Conservation (phyloP, 2,888 invertebrate genomes). For the Ennomos quercinarius region DNA sequence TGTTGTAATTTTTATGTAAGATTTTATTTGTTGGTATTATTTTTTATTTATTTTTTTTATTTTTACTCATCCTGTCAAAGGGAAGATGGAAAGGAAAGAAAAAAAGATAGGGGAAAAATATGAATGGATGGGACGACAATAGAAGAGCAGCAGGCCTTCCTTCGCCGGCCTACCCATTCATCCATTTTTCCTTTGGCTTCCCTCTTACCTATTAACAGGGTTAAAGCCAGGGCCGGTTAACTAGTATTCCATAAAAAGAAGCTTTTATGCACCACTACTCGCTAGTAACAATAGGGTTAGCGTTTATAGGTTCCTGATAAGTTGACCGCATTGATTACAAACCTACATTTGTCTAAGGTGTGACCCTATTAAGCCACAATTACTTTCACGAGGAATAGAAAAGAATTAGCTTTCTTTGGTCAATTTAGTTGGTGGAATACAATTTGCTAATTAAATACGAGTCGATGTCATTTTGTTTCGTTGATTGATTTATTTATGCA, state of each 20-base stretch:
- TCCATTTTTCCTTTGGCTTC: no score
- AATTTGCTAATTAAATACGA: conserved; percentile 10
- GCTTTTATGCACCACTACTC: conserved; percentile 6
- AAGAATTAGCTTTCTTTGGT: conserved; percentile 41
- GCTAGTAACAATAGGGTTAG: conserved; percentile 2
- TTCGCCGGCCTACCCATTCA: no score
- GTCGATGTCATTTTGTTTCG: background rate
- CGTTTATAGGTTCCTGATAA: conserved; percentile 40
- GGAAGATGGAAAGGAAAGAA: no score
- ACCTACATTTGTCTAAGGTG: conserved; percentile 40
- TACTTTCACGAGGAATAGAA: conserved; percentile 42
- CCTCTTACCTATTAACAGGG: no score
- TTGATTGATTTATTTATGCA: background rate
- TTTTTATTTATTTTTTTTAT: no score
- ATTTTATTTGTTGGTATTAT: no score
- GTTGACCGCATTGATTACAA: conserved; percentile 47
- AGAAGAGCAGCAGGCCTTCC: no score
- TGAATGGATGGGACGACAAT: no score
- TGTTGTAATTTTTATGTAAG: no score
- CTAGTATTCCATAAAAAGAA: conserved; percentile 1
- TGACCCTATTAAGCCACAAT: conserved; percentile 54
- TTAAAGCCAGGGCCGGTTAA: no score
- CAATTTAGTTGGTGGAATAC: conserved; percentile 25
- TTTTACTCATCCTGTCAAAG: no score
- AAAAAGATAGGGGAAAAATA: no score